Evolutionary conservation across 35 echinoderm and acorn worm species (phyloP).

Genomic region (Anneissia japonica): DNA sequence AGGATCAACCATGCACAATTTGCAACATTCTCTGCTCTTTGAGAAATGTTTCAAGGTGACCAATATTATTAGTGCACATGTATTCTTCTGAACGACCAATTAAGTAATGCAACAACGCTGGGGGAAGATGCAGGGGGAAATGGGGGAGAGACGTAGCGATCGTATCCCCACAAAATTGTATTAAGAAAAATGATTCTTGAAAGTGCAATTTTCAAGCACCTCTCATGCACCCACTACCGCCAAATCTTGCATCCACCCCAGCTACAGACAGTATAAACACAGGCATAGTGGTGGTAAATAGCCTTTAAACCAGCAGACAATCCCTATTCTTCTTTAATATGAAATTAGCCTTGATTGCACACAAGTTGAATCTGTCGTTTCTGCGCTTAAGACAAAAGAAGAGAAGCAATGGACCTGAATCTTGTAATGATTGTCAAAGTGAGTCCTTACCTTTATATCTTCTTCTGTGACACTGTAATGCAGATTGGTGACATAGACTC

Average conservation of each 20-base stretch:
- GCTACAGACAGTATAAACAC: not conserved
- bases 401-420: not conserved
- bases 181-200: too few species aligned
- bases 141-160: too few species aligned
- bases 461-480: constrained; percentile 85
- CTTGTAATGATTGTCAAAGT: not conserved
- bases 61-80: too few species aligned
- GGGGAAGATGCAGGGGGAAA: too few species aligned
- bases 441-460: constrained; percentile 77
- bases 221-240: too few species aligned
- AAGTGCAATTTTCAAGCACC: too few species aligned
- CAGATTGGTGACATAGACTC: constrained; percentile 71
- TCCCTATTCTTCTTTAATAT: not conserved
- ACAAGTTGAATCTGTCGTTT: not conserved
- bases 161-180: too few species aligned
- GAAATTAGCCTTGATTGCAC: not conserved
- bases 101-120: too few species aligned
- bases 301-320: not conserved
- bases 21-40: not conserved
- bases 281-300: not conserved
- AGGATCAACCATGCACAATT: not conserved
- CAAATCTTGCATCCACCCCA: not conserved
- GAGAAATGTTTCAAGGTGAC: too few species aligned
- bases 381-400: too few species aligned
- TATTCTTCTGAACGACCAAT: too few species aligned